Percentiles rank a stretch among this genome's conserved stretches.
Evolutionary conservation across 2,797 vertebrate species (phyloP).

Genomic region (Synaphobranchus kaupii): DNA sequence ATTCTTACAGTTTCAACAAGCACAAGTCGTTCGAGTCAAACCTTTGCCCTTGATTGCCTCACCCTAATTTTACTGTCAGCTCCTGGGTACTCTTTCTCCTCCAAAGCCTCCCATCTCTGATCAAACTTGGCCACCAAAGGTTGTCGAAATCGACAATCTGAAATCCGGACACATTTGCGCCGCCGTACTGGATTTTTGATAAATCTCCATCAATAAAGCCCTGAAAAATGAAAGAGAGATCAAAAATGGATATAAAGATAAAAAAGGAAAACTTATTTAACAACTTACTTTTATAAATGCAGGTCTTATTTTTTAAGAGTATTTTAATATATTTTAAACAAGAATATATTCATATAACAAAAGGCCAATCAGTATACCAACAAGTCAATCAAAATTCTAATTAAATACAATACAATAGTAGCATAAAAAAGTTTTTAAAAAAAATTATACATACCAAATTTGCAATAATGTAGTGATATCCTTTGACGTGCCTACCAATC

Average conservation of each 20-base stretch:
- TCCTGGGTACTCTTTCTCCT: slow-evolving; percentile 97
- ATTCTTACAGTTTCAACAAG: slow-evolving; percentile 1
- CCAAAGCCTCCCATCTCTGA: slow-evolving; percentile 94
- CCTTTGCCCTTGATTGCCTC: slow-evolving; percentile 55
- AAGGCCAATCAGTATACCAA: background rate
- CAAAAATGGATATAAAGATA: slow-evolving; percentile 1
- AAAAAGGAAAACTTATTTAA: background rate
- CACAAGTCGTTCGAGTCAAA: background rate
- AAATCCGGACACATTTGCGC: slow-evolving; percentile 93
- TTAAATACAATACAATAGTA: background rate
- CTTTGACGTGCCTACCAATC: slow-evolving; percentile 94
- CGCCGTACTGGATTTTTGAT: slow-evolving; percentile 96
- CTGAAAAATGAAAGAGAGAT: slow-evolving; percentile 64
- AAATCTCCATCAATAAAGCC: slow-evolving; percentile 95
- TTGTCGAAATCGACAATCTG: slow-evolving; percentile 99
- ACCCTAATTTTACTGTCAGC: slow-evolving; percentile 85
- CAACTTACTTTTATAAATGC: background rate
- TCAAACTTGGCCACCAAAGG: slow-evolving; percentile 94
- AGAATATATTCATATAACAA: background rate
- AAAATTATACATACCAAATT: slow-evolving; percentile 81
- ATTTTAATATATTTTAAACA: background rate
- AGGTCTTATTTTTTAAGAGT: background rate
- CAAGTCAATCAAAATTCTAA: background rate
- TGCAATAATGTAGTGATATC: slow-evolving; percentile 96
- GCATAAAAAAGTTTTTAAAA: background rate